These are phyloP conservation scores for Aegotheles bennettii DNA, from an alignment of 2,113 vertebrate species.

Conservation along the genomic window DNA sequence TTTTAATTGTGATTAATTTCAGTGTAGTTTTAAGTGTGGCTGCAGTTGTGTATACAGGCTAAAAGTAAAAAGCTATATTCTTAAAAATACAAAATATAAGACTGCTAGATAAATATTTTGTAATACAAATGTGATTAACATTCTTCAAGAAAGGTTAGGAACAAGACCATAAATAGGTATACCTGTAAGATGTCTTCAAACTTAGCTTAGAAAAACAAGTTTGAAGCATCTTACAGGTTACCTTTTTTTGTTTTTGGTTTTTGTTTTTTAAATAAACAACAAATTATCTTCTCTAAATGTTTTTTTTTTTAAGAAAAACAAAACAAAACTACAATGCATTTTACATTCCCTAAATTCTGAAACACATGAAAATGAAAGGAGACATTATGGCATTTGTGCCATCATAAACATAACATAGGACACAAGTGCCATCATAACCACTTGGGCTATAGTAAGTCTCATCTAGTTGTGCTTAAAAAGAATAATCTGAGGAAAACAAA, in stretches of 20 bases:
- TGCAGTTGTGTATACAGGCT: not conserved
- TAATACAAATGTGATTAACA: not conserved
- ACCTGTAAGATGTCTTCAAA: not conserved
- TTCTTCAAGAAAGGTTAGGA: not conserved
- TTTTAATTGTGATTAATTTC: not conserved
- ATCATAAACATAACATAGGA: not conserved
- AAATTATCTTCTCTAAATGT: not conserved
- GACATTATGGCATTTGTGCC: not conserved
- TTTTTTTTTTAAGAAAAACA: not conserved
- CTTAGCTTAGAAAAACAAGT: no score
- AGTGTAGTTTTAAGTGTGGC: not conserved
- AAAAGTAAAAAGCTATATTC: not conserved
- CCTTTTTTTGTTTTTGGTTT: no score
- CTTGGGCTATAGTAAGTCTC: not conserved
- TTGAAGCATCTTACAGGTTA: no score
- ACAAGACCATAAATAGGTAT: not conserved
- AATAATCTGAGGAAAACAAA: not conserved
- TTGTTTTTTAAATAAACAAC: not conserved
- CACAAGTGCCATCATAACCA: not conserved
- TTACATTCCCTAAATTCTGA: not conserved
- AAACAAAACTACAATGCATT: not conserved
- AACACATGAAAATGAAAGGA: not conserved
- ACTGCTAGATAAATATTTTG: not conserved
- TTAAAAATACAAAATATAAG: not conserved
- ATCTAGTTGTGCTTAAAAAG: not conserved